Base-by-base conservation (phyloP, 2,888 invertebrate genomes). In the Drosophila paracracens region DNA sequence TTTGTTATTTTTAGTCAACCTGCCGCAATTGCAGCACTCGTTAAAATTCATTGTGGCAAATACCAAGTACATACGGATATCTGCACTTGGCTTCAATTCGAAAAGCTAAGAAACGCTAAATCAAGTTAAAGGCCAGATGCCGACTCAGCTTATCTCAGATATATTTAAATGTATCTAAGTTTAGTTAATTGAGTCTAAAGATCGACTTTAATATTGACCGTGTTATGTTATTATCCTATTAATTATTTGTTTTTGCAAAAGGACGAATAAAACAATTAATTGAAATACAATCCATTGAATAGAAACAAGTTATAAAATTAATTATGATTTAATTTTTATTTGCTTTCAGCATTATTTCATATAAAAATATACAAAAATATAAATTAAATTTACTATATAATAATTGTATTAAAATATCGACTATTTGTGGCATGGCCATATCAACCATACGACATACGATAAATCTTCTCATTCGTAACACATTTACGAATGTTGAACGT, bases 11-110 rank as follows among this genome's bases (percentile, higher is more conserved):
- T 78, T 78, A 74, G 83, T 58, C 31, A 54, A 33, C 43, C 54
- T 43, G 62, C 68, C 29, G 64, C 57, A 66, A 78, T 70, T 66
- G 76, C 80, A 82, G 59, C 60, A 65, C 77, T 87, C 76, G 82
- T 89, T 88, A 80, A 80, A 88, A 90, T 82, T 78, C 88, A 88
- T 88, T 70, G 74, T 71, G 71, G 79, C 75, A 74, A 72, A 70
- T 77, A 36, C 54, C 61, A 52, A 46, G 43, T 33, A 46, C 31
- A 46, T 60, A n/a, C 64, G 59, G 60, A 82, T 60, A 76, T 82
- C 84, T 79, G 76, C 82, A 84, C 82, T 87, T 76, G 85, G 84
- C 76, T 88, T 73, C 65, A 35, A 10, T 40, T 53, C 46, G 33
- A 4, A 13, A 70, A 29, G 11, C 10, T 0, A 7, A 35, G 33